Conservation (phyloP, 2,797 vertebrate species). For the Paratrypauchen microcephalus region DNA sequence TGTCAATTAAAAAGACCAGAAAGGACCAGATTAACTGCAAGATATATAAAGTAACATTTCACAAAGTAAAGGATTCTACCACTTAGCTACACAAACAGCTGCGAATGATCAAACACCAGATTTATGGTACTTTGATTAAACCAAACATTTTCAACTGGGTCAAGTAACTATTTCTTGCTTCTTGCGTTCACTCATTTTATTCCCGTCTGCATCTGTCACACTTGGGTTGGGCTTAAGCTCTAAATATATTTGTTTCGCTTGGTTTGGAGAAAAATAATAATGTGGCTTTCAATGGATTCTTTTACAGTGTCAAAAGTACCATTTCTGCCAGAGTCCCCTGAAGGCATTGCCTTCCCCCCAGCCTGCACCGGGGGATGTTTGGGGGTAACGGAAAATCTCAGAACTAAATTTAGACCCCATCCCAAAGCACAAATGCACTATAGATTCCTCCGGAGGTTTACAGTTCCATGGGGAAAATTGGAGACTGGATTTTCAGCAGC, state of each 20-base stretch:
- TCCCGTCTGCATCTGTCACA: neutral
- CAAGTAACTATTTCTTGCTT: neutral
- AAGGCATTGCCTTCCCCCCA: neutral
- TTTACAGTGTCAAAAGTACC: conserved; percentile 11
- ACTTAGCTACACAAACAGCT: neutral
- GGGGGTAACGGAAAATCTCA: neutral
- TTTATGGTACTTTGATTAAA: neutral
- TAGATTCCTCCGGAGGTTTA: conserved; percentile 8
- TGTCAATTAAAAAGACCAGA: too few species aligned
- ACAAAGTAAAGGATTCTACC: too few species aligned
- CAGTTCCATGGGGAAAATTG: conserved; percentile 3
- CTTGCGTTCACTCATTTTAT: neutral
- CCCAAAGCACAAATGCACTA: neutral
- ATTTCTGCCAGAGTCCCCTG: conserved; percentile 2
- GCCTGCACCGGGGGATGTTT: neutral
- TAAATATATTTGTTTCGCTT: conserved; percentile 15
- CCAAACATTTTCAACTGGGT: conserved; percentile 1
- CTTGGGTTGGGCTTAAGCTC: conserved; percentile 5
- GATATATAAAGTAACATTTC: too few species aligned
- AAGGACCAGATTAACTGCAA: too few species aligned
- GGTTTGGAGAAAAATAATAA: conserved; percentile 5
- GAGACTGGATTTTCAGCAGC: neutral
- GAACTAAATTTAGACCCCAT: conserved; percentile 8
- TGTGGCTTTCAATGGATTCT: conserved; percentile 8
- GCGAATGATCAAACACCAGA: neutral